Conservation (phyloP, 1,140 invertebrate species). For the Cotesia vestalis region DNA sequence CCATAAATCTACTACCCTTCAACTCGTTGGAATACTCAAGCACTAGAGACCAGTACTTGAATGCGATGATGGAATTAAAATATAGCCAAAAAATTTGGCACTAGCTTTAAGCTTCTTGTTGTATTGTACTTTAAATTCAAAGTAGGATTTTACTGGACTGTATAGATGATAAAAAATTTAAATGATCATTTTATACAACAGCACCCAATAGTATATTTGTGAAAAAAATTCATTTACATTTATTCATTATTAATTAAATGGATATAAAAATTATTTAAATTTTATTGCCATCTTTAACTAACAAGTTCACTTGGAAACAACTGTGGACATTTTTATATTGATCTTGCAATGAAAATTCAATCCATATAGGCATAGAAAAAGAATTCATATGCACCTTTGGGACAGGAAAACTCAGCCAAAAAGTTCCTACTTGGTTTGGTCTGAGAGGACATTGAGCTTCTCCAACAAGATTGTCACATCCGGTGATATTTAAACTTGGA, state of each 20-base stretch:
- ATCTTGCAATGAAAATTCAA: constrained; percentile 46
- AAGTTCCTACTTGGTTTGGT: constrained; percentile 47
- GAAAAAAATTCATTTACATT: neutral
- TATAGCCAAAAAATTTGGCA: neutral
- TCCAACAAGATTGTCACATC: constrained; percentile 43
- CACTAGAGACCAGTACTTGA: neutral
- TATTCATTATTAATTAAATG: too few species aligned
- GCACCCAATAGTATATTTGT: too few species aligned
- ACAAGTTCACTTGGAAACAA: constrained; percentile 45
- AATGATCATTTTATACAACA: too few species aligned
- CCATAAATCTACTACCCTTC: constrained; percentile 19
- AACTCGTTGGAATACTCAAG: neutral
- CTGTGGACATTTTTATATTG: constrained; percentile 29
- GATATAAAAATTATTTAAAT: too few species aligned
- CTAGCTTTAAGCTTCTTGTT: neutral
- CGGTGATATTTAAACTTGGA: constrained; percentile 38
- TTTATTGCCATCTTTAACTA: constrained; percentile 30
- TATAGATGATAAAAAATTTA: too few species aligned
- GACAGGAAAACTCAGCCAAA: constrained; percentile 48
- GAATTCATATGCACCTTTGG: constrained; percentile 34
- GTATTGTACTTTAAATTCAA: neutral
- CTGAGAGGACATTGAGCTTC: constrained; percentile 50
- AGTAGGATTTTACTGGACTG: too few species aligned
- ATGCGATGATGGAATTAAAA: neutral
- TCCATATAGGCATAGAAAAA: neutral